Evolutionary conservation across 2,797 vertebrate genomes (phyloP).

Genomic region (Pelobates cultripes): DNA sequence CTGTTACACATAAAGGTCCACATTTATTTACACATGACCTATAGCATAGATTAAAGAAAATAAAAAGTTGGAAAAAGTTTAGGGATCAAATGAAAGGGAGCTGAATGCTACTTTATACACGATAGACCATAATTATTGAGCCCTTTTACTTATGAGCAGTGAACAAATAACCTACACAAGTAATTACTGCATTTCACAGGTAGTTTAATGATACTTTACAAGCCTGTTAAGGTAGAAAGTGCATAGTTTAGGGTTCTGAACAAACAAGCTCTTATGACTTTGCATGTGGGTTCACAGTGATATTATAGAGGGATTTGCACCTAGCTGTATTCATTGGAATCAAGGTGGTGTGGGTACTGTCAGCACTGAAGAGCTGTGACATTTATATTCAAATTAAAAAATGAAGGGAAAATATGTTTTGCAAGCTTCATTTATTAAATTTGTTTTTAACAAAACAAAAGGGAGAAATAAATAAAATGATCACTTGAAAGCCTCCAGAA

Average conservation of each 20-base stretch:
- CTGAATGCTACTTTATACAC: constrained; percentile 20
- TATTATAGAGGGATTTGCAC: constrained; percentile 39
- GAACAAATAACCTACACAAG: constrained; percentile 49
- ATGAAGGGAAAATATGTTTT: no score
- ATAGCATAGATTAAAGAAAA: neutral
- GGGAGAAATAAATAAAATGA: no score
- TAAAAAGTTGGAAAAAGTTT: neutral
- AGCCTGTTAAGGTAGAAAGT: constrained; percentile 33
- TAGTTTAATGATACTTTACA: constrained; percentile 40
- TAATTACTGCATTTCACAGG: constrained; percentile 16
- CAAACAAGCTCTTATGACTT: constrained; percentile 37
- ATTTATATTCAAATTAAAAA: neutral
- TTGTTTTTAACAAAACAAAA: no score
- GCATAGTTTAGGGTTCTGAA: constrained; percentile 23
- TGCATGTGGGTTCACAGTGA: constrained; percentile 31
- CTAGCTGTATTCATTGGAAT: constrained; percentile 47
- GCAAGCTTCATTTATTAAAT: no score
- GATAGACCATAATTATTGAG: constrained; percentile 34
- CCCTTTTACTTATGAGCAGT: constrained; percentile 28
- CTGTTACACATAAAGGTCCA: neutral
- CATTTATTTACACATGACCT: constrained; percentile 18
- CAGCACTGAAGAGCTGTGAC: neutral
- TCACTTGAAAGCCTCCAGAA: no score
- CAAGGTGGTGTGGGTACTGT: constrained; percentile 7
- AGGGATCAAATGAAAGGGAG: constrained; percentile 8